Percentiles rank a stretch among this genome's conserved stretches.
Evolutionary conservation across 2,797 vertebrate genomes (phyloP).

Genomic region (Macrochelys suwanniensis): DNA sequence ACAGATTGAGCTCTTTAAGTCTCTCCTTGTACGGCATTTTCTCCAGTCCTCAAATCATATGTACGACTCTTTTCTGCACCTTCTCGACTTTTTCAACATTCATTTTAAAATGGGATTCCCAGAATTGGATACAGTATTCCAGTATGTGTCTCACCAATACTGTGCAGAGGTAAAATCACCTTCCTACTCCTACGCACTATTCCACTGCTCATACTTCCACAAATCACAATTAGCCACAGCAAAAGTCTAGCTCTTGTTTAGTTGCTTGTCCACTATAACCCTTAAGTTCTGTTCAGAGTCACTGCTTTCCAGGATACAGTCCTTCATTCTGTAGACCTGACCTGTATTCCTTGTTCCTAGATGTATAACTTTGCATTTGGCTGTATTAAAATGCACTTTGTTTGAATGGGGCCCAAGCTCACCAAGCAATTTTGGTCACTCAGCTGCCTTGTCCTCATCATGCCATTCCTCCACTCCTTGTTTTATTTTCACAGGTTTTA

Average conservation of each 20-base stretch:
- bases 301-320: background rate
- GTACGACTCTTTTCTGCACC: too few relatives aligned
- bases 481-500: background rate
- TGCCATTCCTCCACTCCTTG: background rate
- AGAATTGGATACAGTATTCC: too few relatives aligned
- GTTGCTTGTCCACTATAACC: background rate
- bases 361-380: background rate
- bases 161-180: background rate
- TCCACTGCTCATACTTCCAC: background rate
- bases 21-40: background rate
- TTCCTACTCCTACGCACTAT: background rate
- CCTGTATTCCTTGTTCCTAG: background rate
- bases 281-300: background rate
- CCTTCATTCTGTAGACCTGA: background rate
- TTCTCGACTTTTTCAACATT: background rate
- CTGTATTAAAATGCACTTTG: background rate
- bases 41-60: background rate
- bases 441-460: background rate
- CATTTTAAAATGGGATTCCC: background rate
- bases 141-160: background rate
- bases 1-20: background rate
- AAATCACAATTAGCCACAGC: background rate
- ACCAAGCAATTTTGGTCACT: background rate
- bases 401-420: background rate
- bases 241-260: background rate